These are phyloP conservation scores for Babyrousa celebensis DNA, from an alignment of 2,797 vertebrate genomes.

Conservation along the genomic window DNA sequence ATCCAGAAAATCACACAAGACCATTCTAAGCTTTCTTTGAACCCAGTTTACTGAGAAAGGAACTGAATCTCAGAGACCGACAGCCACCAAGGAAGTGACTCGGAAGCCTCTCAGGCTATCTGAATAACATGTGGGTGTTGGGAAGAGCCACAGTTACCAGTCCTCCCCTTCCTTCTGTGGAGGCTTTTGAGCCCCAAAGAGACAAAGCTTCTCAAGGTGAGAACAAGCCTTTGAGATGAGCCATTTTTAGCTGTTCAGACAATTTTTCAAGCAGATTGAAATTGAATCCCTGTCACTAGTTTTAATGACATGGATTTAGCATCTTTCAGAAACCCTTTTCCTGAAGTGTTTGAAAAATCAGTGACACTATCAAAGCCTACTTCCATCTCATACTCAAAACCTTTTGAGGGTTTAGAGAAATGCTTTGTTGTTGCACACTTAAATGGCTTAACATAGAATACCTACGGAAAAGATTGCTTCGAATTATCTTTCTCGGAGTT, in stretches of 20 bases:
- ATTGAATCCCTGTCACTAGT: neutral
- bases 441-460: neutral
- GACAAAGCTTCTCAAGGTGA: neutral
- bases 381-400: constrained; percentile 2
- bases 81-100: neutral
- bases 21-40: neutral
- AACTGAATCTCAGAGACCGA: neutral
- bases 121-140: neutral
- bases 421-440: constrained; percentile 5
- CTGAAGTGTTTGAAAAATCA: constrained; percentile 32
- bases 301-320: constrained; percentile 39
- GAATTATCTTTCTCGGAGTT: constrained; percentile 31
- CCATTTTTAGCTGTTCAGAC: neutral
- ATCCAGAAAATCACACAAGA: neutral
- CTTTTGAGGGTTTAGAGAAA: constrained; percentile 29
- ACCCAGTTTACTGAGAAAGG: constrained; percentile 22
- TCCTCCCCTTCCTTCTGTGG: neutral
- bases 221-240: neutral
- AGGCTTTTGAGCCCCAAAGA: neutral
- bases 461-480: neutral
- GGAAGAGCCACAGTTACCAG: neutral
- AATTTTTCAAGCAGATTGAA: constrained; percentile 48
- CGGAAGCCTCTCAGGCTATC: neutral
- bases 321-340: constrained; percentile 48
- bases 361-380: constrained; percentile 27